phyloP scores from a whole-genome alignment of 2,888 invertebrate genomes.

The Lysandra coridon region DNA sequence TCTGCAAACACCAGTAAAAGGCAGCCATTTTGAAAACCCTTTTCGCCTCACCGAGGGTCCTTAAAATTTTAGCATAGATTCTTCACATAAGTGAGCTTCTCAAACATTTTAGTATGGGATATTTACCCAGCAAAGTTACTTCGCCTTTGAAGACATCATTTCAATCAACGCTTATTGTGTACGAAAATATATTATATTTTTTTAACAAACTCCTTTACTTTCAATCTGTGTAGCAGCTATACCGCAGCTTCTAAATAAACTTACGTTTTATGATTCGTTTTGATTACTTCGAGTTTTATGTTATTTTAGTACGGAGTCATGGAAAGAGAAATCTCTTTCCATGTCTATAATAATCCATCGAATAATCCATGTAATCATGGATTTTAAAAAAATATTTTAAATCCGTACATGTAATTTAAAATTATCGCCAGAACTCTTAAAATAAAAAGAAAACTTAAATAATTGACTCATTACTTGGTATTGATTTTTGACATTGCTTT shows the following conservation, averaged over 20 bases:
- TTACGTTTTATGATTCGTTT: too few species aligned
- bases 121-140: background rate
- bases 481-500: too few species aligned
- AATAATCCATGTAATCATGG: too few species aligned
- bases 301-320: too few species aligned
- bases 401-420: too few species aligned
- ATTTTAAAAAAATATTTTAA: too few species aligned
- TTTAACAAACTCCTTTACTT: background rate
- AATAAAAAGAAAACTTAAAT: too few species aligned
- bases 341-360: too few species aligned
- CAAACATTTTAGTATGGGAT: constrained; percentile 3
- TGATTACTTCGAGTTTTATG: too few species aligned
- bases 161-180: background rate
- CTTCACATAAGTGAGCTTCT: background rate
- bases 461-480: too few species aligned
- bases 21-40: constrained; percentile 14
- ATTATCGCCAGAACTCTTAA: too few species aligned
- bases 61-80: background rate
- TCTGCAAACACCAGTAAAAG: constrained; percentile 15
- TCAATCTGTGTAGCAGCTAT: background rate
- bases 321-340: too few species aligned
- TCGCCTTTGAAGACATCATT: background rate
- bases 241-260: background rate
- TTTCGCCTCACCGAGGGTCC: background rate
- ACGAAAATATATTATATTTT: background rate